Evolutionary conservation across 2,797 vertebrate species (phyloP), one percentile per base, ranked within the genome.

Genomic region (Sphenopsis melanotis): DNA sequence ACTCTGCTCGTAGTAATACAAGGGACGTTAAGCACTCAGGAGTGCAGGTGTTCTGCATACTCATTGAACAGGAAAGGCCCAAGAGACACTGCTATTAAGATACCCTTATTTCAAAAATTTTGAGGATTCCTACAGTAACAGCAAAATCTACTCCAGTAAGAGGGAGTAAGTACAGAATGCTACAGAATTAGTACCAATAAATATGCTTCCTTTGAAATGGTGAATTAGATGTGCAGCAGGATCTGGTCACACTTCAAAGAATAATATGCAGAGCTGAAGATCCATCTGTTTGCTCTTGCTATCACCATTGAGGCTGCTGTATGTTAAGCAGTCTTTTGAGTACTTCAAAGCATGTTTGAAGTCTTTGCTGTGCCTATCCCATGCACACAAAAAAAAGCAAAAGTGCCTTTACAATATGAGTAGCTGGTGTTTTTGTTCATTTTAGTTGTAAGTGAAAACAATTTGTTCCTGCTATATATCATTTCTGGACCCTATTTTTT

Each of bases 291-390:
- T 95, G 93, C 95, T 96, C 93, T 93, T 66, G 64, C 87, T 85
- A 84, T 95, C 80, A 44, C 87, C 26, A 36, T 17, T 83, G 89
- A 96, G 86, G 86, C 77, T 96, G 92, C 87, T 96, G 86, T 95
- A 49, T 97, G 95, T 97, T 97, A 97, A 97, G 96, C 93, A 97
- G 96, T 76, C 95, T 96, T 98, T 94, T 95, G 93, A 96, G 94
- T 92, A 97, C 97, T 97, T 98, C 97, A 97, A 97, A 98, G 97
- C 82, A 60, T 44, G 59, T 98, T 97, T 98, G 97, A 98, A 97
- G 97, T 95, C 90, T 92, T 96, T 89, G 55, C 83, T 95, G 85
- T 84, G 88, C 93, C 77, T 89, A 87, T 72, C 94, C 95, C 72
- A 26, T 64, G 82, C 91, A 95, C 94, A 94, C 19, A 52, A 79